phyloP scores from a whole-genome alignment of 2,797 vertebrate species.

The Hydrophis major region DNA sequence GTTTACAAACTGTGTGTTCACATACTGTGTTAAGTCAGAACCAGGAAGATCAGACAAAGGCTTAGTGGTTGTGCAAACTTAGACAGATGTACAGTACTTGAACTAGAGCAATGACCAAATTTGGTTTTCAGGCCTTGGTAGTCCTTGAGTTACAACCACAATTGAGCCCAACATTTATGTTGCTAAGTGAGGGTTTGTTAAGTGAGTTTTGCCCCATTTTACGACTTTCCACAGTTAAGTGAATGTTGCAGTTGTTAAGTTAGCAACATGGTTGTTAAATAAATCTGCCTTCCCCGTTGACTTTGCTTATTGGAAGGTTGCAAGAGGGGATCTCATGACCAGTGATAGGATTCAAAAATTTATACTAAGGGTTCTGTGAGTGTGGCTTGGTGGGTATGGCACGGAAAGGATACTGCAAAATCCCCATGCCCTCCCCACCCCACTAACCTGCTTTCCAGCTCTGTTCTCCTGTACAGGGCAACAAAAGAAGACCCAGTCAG shows the following conservation, averaged over 20 bases:
- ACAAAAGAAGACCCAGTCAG: too few relatives aligned
- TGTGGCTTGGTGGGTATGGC: too few relatives aligned
- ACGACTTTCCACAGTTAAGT: not conserved
- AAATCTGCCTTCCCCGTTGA: not conserved
- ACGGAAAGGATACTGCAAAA: too few relatives aligned
- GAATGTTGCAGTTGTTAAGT: not conserved
- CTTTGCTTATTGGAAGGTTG: not conserved
- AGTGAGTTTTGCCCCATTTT: not conserved
- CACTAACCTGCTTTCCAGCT: too few relatives aligned
- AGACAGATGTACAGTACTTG: not conserved
- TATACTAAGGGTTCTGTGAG: too few relatives aligned
- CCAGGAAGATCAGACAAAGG: not conserved
- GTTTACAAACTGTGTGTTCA: not conserved
- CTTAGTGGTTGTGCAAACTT: not conserved
- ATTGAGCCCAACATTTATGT: not conserved
- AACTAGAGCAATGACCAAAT: not conserved
- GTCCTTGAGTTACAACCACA: not conserved
- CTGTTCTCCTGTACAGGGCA: too few relatives aligned
- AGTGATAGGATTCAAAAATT: too few relatives aligned
- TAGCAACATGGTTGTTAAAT: not conserved
- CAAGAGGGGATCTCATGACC: not conserved
- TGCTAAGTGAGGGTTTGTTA: not conserved
- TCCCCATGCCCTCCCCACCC: too few relatives aligned
- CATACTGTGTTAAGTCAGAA: not conserved
- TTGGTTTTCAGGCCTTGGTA: not conserved